Percentiles rank a stretch among this genome's conserved stretches.
These are phyloP conservation scores for Elaeidobius kamerunicus DNA, from an alignment of 2,888 invertebrate genomes.

Conservation along the genomic window DNA sequence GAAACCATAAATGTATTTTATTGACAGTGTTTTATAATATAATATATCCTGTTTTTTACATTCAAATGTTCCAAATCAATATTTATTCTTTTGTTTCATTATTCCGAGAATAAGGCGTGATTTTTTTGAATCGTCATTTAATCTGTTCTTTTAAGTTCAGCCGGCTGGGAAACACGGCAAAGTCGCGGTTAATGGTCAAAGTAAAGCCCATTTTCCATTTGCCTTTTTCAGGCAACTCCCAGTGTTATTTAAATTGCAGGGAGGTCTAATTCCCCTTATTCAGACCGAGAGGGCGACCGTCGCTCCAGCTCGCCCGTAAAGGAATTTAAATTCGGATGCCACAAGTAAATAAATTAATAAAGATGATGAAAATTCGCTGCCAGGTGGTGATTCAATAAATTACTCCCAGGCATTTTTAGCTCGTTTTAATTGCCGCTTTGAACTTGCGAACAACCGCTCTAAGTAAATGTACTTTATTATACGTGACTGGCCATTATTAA, in stretches of 20 bases:
- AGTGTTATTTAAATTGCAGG: conserved; percentile 29
- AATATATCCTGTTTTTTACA: too few species aligned
- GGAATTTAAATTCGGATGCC: conserved; percentile 30
- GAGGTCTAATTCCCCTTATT: conserved; percentile 24
- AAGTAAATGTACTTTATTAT: not conserved
- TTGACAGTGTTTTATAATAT: too few species aligned
- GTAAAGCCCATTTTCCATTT: conserved; percentile 28
- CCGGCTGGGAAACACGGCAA: conserved; percentile 30
- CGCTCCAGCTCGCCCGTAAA: conserved; percentile 12
- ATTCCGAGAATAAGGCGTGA: not conserved
- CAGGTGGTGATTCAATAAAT: conserved; percentile 28
- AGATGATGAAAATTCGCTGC: conserved; percentile 28
- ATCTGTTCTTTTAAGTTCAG: conserved; percentile 26
- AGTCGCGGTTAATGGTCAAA: conserved; percentile 31
- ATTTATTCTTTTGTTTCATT: not conserved
- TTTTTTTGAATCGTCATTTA: conserved; percentile 19
- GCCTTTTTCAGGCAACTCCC: conserved; percentile 17
- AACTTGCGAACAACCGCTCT: not conserved
- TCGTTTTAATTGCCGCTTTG: conserved; percentile 12
- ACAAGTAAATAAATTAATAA: conserved; percentile 32
- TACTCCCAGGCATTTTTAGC: conserved; percentile 7
- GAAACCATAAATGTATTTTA: too few species aligned
- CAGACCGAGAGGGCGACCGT: conserved; percentile 10
- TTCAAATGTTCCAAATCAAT: not conserved
- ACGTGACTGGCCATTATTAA: too few species aligned